Conservation (phyloP, 2,888 invertebrate genomes). For the Tiphia femorata region DNA sequence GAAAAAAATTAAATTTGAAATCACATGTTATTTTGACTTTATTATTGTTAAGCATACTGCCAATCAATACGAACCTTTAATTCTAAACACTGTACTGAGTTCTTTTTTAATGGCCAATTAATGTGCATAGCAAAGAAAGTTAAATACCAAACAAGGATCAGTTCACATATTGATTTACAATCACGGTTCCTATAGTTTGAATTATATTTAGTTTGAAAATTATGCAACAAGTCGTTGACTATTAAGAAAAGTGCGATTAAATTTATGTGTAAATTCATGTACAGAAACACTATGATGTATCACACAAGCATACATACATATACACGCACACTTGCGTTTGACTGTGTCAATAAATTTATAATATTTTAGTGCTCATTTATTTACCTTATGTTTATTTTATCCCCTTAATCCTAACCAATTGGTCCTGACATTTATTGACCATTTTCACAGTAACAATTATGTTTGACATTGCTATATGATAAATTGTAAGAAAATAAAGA, state of each 20-base stretch:
- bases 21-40: too few relatives aligned
- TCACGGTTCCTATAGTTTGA: too few relatives aligned
- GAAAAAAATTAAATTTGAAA: too few relatives aligned
- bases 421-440: slow-evolving; percentile 24
- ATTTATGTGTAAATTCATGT: slow-evolving; percentile 35
- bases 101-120: too few relatives aligned
- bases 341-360: slow-evolving; percentile 61
- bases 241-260: background rate
- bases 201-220: too few relatives aligned
- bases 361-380: slow-evolving; percentile 55
- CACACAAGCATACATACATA: slow-evolving; percentile 20
- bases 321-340: slow-evolving; percentile 24
- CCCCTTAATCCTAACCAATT: slow-evolving; percentile 43
- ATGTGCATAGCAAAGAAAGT: too few relatives aligned
- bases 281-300: slow-evolving; percentile 35
- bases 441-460: slow-evolving; percentile 6
- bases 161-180: too few relatives aligned
- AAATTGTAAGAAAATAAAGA: background rate
- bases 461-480: background rate
- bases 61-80: too few relatives aligned
- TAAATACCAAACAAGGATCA: too few relatives aligned
- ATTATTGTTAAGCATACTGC: too few relatives aligned
- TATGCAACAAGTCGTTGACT: too few relatives aligned
- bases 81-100: too few relatives aligned
- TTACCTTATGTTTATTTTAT: slow-evolving; percentile 54